Base-by-base conservation (phyloP, 2,113 vertebrate species). In the Tetraodon nigroviridis region DNA sequence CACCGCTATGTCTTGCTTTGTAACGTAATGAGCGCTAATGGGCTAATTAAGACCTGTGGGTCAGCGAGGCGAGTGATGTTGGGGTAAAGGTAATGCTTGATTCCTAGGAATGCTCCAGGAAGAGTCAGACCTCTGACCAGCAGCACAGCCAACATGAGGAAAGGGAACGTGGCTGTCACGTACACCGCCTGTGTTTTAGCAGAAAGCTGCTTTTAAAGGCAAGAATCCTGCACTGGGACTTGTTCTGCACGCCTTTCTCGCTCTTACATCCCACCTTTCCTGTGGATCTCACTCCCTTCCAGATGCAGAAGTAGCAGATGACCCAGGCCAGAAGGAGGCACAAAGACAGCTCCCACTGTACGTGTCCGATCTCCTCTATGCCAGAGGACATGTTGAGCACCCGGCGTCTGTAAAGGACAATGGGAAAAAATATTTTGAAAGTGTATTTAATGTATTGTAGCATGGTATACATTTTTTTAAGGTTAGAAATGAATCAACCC, bases 141-240 rank as follows among this genome's bases (percentile, higher is more conserved):
- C 20, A 96, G 87, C 67, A 93, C 79, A 18, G 88, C 2, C 4
- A 97, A 81, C 92, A 94, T 94, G 73, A 91, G 0, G 0, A 94
- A 94, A 0, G 94, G 95, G 50, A 96, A 96, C 0, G 93, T 95
- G 11, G 94, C 94, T 14, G 95, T 96, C 82, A 97, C 89, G 64
- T 96, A 96, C 46, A 92, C 87, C 0, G 94, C 93, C 95, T 97
- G 10, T 1, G 52, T 65, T 14, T 11, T 20, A 65, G 5, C 5
- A 60, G 40, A 64, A 51, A 37, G 16, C 17, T 0, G 50, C 18
- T 18, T 24, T 32, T 10, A 32, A 32, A 6, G 6, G 3, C 29
- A 32, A 32, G 29, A 32, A 32, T 10, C 29, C 29, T 32, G 6
- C 29, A 32, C 29, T 32, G 6, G 29, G 29, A 6, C 8, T 32